phyloP scores from a whole-genome alignment of 2,797 vertebrate species.

The Apogon hyalosoma region DNA sequence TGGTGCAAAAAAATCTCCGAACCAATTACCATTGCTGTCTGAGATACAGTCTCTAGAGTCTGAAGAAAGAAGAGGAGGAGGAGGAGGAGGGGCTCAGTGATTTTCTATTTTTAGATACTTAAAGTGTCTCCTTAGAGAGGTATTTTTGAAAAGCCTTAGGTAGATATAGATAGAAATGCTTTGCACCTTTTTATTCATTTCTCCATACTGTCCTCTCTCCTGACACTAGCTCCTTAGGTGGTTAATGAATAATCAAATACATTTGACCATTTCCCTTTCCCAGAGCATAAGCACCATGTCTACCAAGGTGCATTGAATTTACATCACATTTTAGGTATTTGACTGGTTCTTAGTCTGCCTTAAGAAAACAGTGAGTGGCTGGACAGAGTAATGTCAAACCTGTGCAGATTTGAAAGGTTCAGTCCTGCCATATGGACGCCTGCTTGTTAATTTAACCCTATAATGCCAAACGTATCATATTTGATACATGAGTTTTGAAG shows the following conservation, averaged over 20 bases:
- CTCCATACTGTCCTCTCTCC: slow-evolving; percentile 24
- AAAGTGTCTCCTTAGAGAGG: slow-evolving; percentile 60
- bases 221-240: not conserved
- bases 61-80: slow-evolving; percentile 2
- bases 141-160: slow-evolving; percentile 43
- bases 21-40: slow-evolving; percentile 73
- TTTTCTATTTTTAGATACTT: slow-evolving; percentile 68
- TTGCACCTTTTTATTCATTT: slow-evolving; percentile 12
- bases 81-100: not conserved
- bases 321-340: slow-evolving; percentile 25
- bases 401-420: not conserved
- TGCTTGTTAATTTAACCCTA: not conserved
- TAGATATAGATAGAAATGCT: slow-evolving; percentile 21
- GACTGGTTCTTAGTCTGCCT: not conserved
- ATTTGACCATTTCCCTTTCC: slow-evolving; percentile 7
- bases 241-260: slow-evolving; percentile 31
- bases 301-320: slow-evolving; percentile 21
- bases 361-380: not conserved
- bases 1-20: slow-evolving; percentile 56
- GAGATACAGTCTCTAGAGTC: slow-evolving; percentile 51
- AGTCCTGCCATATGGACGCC: not conserved
- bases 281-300: slow-evolving; percentile 1
- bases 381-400: not conserved
- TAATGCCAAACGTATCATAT: too few relatives aligned
- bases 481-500: too few relatives aligned